phyloP scores from a whole-genome alignment of 2,888 invertebrate genomes.

The Heliconius aoede region DNA sequence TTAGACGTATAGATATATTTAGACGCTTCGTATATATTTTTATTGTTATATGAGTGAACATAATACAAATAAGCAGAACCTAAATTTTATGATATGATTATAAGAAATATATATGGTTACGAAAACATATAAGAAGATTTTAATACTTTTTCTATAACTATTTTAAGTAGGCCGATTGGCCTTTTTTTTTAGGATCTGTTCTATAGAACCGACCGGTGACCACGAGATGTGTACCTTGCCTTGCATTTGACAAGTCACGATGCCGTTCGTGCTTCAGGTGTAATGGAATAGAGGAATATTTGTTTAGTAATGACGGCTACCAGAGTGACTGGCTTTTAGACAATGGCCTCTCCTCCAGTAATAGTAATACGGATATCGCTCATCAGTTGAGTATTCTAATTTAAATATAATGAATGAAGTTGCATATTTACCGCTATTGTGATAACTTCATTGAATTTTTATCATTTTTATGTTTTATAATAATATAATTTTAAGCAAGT shows the following conservation, averaged over 20 bases:
- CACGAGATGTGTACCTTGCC: slow-evolving; percentile 57
- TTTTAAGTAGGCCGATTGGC: too few relatives aligned
- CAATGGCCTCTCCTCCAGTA: slow-evolving; percentile 44
- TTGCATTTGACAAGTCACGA: slow-evolving; percentile 57
- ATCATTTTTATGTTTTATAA: too few relatives aligned
- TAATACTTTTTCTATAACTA: neutral
- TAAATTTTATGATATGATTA: neutral
- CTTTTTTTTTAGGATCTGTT: slow-evolving; percentile 56
- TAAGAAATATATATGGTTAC: neutral
- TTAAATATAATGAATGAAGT: slow-evolving; percentile 35
- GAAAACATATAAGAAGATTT: neutral
- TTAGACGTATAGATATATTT: too few relatives aligned
- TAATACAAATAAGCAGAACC: neutral
- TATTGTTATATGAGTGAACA: neutral
- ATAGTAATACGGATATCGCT: slow-evolving; percentile 33
- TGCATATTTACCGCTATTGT: slow-evolving; percentile 13
- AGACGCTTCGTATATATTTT: neutral
- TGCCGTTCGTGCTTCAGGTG: slow-evolving; percentile 58
- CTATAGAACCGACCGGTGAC: slow-evolving; percentile 51
- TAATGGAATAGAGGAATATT: slow-evolving; percentile 55
- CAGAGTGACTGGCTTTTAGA: slow-evolving; percentile 53
- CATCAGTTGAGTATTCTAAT: slow-evolving; percentile 37
- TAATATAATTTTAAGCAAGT: neutral
- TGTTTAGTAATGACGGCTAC: slow-evolving; percentile 57
- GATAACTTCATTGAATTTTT: neutral